A percentile compares a stretch with the other conserved stretches of the same genome.
Evolutionary conservation across 1,140 invertebrate species (phyloP).

Genomic region (Drosophila truncata): DNA sequence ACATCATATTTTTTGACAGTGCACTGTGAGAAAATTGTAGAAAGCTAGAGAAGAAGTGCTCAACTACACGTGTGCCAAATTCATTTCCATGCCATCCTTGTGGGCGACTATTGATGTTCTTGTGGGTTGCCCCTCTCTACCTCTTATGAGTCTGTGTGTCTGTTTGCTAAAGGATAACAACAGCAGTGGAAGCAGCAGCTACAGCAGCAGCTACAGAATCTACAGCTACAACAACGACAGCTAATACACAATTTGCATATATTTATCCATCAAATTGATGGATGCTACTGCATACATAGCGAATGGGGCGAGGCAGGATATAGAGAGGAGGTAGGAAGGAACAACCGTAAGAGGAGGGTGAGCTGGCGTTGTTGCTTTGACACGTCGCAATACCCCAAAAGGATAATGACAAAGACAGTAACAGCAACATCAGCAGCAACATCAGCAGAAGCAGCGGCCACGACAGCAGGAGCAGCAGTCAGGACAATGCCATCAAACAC

Average conservation of each 20-base stretch:
- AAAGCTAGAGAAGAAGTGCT: slow-evolving; percentile 63
- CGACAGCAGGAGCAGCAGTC: slow-evolving; percentile 42
- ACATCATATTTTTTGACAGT: neutral
- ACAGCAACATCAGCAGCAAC: slow-evolving; percentile 54
- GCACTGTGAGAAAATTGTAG: slow-evolving; percentile 11
- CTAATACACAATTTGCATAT: slow-evolving; percentile 85
- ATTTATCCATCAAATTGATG: slow-evolving; percentile 85
- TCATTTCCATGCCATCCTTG: slow-evolving; percentile 73
- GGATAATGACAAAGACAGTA: slow-evolving; percentile 82
- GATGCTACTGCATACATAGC: slow-evolving; percentile 80
- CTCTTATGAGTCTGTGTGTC: slow-evolving; percentile 32
- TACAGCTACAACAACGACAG: slow-evolving; percentile 67
- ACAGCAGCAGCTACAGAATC: slow-evolving; percentile 38
- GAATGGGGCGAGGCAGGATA: slow-evolving; percentile 16
- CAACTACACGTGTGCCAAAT: slow-evolving; percentile 82
- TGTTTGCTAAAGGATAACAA: slow-evolving; percentile 83
- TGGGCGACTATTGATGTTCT: slow-evolving; percentile 62
- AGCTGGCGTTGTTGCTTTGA: slow-evolving; percentile 80
- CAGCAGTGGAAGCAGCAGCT: slow-evolving; percentile 36
- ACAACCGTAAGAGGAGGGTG: neutral
- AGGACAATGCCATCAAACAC: slow-evolving; percentile 67
- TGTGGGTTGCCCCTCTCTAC: slow-evolving; percentile 18
- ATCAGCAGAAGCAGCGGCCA: slow-evolving; percentile 17
- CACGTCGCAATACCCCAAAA: slow-evolving; percentile 83
- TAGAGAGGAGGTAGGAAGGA: neutral